phyloP scores from a whole-genome alignment of 2,113 vertebrate genomes.

The Accipiter cooperii region DNA sequence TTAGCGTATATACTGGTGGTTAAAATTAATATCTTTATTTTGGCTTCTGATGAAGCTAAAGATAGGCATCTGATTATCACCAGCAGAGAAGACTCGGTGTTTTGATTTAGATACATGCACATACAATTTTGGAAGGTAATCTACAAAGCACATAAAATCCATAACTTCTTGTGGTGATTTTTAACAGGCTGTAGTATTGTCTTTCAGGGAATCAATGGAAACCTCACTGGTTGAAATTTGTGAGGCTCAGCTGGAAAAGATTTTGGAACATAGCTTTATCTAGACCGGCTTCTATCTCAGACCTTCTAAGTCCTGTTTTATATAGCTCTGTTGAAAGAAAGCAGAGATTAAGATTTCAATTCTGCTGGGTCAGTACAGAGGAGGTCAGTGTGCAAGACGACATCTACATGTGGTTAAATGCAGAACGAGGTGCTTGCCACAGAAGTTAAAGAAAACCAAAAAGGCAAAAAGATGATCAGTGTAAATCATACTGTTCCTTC shows the following conservation, averaged over 20 bases:
- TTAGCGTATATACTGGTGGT: slow-evolving; percentile 32
- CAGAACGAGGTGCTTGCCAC: not conserved
- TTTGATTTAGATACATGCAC: not conserved
- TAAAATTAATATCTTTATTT: slow-evolving; percentile 61
- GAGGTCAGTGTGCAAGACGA: not conserved
- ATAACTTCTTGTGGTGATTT: not conserved
- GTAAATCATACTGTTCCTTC: not conserved
- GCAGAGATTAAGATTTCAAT: not conserved
- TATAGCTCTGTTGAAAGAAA: not conserved
- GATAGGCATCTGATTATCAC: not conserved
- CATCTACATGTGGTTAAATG: not conserved
- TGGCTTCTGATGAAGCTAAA: slow-evolving; percentile 7
- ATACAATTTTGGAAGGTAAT: not conserved
- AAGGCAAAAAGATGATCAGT: not conserved
- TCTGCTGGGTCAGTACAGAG: not conserved
- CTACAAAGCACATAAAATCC: not conserved
- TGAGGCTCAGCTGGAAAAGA: not conserved
- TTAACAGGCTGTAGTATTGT: not conserved
- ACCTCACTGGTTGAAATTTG: not conserved
- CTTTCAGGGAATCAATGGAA: not conserved
- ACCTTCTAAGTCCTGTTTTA: not conserved
- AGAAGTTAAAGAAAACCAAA: not conserved
- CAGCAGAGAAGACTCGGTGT: not conserved
- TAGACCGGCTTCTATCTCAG: not conserved
- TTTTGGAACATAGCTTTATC: not conserved